Conservation (phyloP, 2,113 vertebrate genomes). For the Sphyrna mokarran region DNA sequence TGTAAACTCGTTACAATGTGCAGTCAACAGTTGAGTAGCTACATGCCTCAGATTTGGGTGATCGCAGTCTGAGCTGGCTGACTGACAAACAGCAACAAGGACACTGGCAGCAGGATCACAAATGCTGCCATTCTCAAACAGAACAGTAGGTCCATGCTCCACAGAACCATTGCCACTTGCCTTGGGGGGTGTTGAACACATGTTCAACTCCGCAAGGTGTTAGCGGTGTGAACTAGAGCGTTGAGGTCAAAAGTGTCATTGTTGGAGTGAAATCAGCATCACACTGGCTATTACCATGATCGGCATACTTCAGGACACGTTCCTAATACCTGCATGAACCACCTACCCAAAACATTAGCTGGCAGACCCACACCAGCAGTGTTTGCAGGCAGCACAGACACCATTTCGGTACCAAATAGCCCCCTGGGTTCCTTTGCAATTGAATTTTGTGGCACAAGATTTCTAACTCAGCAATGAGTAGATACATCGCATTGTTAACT, state of each 20-base stretch:
- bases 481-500: slow-evolving; percentile 7
- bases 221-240: neutral
- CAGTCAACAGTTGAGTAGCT: neutral
- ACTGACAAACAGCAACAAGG: neutral
- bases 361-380: neutral
- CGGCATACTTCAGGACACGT: neutral
- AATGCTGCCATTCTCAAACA: neutral
- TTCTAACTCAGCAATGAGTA: slow-evolving; percentile 9
- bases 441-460: neutral
- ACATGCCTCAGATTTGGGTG: neutral
- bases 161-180: neutral
- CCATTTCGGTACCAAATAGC: neutral
- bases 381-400: neutral
- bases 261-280: neutral
- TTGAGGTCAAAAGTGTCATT: neutral
- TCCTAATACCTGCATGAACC: neutral
- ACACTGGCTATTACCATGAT: neutral
- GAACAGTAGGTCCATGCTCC: neutral
- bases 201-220: neutral
- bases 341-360: neutral
- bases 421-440: neutral
- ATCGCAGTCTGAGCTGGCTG: neutral
- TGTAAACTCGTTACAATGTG: neutral
- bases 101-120: neutral
- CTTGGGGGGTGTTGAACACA: neutral